These are phyloP conservation scores for Halocynthia aurantium DNA, from an alignment of 23 tunicate species.

Conservation along the genomic window DNA sequence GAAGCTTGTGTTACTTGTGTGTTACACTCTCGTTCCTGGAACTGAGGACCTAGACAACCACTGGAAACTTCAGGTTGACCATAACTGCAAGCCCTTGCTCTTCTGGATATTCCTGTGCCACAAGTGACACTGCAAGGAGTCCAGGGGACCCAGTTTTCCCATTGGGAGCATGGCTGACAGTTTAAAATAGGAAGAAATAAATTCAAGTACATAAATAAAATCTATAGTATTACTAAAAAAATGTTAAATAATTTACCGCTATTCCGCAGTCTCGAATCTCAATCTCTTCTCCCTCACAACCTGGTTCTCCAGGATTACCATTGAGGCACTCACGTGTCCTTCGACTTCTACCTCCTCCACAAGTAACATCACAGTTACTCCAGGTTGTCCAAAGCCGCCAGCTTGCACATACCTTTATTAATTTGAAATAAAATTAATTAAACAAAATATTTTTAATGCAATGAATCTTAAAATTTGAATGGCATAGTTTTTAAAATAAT, in stretches of 20 bases:
- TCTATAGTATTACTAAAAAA: not conserved
- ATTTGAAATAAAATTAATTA: not conserved
- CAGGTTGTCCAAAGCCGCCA: constrained; percentile 61
- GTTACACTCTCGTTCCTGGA: constrained; percentile 30
- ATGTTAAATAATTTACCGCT: constrained; percentile 29
- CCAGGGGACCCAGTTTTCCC: constrained; percentile 61
- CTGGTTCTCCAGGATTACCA: constrained; percentile 31
- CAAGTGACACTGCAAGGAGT: constrained; percentile 69
- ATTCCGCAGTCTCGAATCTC: constrained; percentile 30
- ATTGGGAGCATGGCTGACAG: constrained; percentile 55
- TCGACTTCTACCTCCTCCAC: constrained; percentile 5
- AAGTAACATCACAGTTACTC: constrained; percentile 39
- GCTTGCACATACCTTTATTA: constrained; percentile 49
- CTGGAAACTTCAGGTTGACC: constrained; percentile 23
- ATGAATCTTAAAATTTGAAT: not conserved
- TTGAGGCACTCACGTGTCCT: constrained; percentile 18
- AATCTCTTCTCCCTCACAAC: constrained; percentile 27
- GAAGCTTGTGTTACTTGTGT: constrained; percentile 2
- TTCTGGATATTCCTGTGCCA: constrained; percentile 35
- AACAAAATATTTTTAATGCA: not conserved
- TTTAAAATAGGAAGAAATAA: not conserved
- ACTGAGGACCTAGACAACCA: constrained; percentile 23
- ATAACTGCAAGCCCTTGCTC: constrained; percentile 27
- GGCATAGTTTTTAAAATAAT: not conserved
- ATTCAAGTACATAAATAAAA: not conserved